Conservation (phyloP, 2,888 invertebrate species). For the Saturnia pavonia region DNA sequence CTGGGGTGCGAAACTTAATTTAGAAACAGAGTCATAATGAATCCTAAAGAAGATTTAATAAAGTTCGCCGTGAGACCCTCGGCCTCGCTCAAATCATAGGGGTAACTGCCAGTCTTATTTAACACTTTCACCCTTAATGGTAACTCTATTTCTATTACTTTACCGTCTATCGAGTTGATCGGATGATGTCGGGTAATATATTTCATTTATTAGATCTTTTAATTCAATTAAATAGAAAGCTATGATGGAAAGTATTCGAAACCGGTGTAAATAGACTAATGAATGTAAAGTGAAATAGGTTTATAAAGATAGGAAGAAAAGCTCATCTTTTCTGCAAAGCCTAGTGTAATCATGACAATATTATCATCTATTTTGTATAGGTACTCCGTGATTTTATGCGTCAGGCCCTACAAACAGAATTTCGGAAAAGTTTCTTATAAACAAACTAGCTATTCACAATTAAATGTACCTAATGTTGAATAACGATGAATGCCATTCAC, state of each 20-base stretch:
- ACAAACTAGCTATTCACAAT: too few species aligned
- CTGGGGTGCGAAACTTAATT: slow-evolving; percentile 66
- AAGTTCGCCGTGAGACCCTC: slow-evolving; percentile 48
- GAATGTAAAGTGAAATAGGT: too few species aligned
- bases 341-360: too few species aligned
- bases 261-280: background rate
- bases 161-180: background rate
- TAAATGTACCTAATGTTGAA: too few species aligned
- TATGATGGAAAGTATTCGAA: background rate
- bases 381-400: too few species aligned
- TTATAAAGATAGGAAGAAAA: too few species aligned
- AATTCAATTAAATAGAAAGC: background rate
- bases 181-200: background rate
- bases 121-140: slow-evolving; percentile 41
- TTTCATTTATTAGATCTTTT: background rate
- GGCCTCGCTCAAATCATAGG: slow-evolving; percentile 44
- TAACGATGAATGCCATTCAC: too few species aligned
- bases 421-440: too few species aligned
- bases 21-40: slow-evolving; percentile 60
- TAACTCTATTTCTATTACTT: slow-evolving; percentile 7
- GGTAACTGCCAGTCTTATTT: slow-evolving; percentile 48
- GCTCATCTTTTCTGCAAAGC: too few species aligned
- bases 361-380: too few species aligned
- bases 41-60: slow-evolving; percentile 69
- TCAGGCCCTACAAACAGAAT: too few species aligned